Evolutionary conservation across 2,113 vertebrate species (phyloP), one percentile per base, ranked within the genome.

Genomic region (Xyrauchen texanus): DNA sequence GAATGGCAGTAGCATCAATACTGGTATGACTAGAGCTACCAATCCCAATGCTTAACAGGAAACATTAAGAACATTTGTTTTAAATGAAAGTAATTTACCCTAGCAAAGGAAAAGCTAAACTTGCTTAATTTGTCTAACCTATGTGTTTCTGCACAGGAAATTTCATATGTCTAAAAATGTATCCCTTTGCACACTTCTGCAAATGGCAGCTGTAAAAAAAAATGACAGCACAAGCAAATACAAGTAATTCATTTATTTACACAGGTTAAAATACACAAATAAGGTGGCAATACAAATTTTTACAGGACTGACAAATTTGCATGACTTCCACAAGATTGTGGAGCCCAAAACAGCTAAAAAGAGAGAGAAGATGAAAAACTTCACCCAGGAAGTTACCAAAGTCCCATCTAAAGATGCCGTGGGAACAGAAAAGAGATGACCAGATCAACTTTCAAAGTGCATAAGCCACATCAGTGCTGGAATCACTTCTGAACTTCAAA

Each of bases 221-320:
- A 68, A 68, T 73, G 44, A 61, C 84, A 79, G 78, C 57, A 49
- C 45, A 74, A 65, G 8, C 60, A 51, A 58, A 74, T 85, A 94
- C 93, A 96, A 95, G 93, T 93, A 89, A 85, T 89, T 94, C 90
- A 91, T 97, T 95, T 97, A 97, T 96, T 96, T 96, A 96, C 96
- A 97, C 81, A 87, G 90, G 91, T 88, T 92, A 88, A 95, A 93
- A 93, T 93, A 93, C 91, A 94, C 91, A 92, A 93, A 92, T 93
- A 93, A 92, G 92, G 88, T 87, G 89, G 87, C 82, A 90, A 90
- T 93, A 94, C 91, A 94, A 95, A 94, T 88, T 86, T 85, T 88
- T 84, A 89, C 78, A 67, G 87, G 91, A 87, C 87, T 87, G 89
- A 68, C 85, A 74, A 52, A 82, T 88, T 90, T 90, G 87, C 87